phyloP scores from a whole-genome alignment of 2,888 invertebrate genomes.

The Mantis religiosa region DNA sequence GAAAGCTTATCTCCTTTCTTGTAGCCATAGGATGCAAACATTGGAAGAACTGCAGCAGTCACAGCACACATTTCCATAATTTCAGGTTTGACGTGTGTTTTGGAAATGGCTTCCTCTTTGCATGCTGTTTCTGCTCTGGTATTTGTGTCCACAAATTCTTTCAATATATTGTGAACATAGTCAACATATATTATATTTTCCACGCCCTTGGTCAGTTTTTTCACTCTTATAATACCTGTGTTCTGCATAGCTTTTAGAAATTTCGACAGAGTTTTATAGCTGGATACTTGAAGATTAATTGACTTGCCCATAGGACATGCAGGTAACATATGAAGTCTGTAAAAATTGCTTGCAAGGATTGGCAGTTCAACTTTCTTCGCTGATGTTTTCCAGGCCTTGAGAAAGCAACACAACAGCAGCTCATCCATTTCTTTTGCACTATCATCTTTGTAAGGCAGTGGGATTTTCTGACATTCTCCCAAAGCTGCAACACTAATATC shows the following conservation, averaged over 20 bases:
- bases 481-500: slow-evolving; percentile 19
- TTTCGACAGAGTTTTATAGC: slow-evolving; percentile 81
- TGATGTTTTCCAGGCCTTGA: slow-evolving; percentile 72
- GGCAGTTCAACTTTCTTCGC: slow-evolving; percentile 70
- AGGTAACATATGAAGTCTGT: slow-evolving; percentile 63
- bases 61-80: slow-evolving; percentile 66
- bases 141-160: slow-evolving; percentile 42
- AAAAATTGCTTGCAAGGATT: slow-evolving; percentile 76
- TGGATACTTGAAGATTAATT: slow-evolving; percentile 83
- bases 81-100: slow-evolving; percentile 39
- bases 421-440: slow-evolving; percentile 62
- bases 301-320: slow-evolving; percentile 64
- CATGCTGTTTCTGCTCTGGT: background rate
- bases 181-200: slow-evolving; percentile 68
- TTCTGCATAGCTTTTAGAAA: slow-evolving; percentile 76
- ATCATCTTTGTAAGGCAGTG: background rate
- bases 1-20: slow-evolving; percentile 61
- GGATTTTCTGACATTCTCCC: slow-evolving; percentile 16
- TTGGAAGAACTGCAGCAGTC: slow-evolving; percentile 59
- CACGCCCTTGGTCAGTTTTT: slow-evolving; percentile 66
- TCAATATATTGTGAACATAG: slow-evolving; percentile 52
- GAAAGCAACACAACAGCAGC: slow-evolving; percentile 68
- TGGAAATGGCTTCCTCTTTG: slow-evolving; percentile 14
- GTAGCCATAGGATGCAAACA: slow-evolving; percentile 57
- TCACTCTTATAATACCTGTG: slow-evolving; percentile 40